Evolutionary conservation across 2,888 invertebrate species (phyloP).

Genomic region (Xestia xanthographa): DNA sequence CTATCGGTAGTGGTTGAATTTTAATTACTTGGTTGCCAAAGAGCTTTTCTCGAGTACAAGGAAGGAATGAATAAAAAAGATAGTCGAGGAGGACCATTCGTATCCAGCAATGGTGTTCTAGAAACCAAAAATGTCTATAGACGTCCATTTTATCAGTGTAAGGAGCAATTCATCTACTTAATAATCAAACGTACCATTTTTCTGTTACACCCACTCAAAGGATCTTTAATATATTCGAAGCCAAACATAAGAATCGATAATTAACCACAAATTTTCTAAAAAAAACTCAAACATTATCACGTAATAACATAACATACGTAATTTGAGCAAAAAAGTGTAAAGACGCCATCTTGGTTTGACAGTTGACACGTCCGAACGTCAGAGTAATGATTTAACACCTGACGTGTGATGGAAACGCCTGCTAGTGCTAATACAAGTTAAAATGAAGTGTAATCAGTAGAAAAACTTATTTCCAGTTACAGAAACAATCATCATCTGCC

Average conservation of each 20-base stretch:
- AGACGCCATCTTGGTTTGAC: slow-evolving; percentile 57
- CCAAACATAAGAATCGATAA: slow-evolving; percentile 22
- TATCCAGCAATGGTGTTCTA: not conserved
- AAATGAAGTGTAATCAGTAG: not conserved
- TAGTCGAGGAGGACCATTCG: not conserved
- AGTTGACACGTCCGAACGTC: slow-evolving; percentile 44
- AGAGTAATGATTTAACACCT: slow-evolving; percentile 42
- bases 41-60: not conserved
- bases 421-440: slow-evolving; percentile 30
- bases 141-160: not conserved
- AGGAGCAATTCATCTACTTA: not conserved
- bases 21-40: not conserved
- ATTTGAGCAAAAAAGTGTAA: slow-evolving; percentile 45
- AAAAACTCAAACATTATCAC: slow-evolving; percentile 30
- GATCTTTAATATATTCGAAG: slow-evolving; percentile 2
- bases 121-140: not conserved
- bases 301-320: slow-evolving; percentile 51
- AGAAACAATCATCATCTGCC: not conserved
- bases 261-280: slow-evolving; percentile 48
- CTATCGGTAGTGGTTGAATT: not conserved
- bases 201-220: not conserved
- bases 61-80: not conserved
- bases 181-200: not conserved
- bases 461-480: not conserved
- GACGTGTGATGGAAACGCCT: slow-evolving; percentile 31